These are phyloP conservation scores for Passer domesticus DNA, from an alignment of 2,113 vertebrate species.

Conservation along the genomic window DNA sequence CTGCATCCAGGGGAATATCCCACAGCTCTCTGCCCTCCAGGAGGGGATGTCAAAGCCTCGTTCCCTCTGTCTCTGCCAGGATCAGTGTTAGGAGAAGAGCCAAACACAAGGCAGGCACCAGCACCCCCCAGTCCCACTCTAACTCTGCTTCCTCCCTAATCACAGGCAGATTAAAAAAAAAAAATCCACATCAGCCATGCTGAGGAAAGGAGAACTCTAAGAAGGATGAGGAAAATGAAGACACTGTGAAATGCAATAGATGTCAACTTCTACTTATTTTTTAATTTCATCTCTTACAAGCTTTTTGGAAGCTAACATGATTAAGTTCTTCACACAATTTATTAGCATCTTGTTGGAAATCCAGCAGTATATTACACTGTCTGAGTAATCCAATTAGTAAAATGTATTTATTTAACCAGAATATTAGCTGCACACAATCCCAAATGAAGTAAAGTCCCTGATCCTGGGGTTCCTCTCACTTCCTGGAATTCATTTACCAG, in stretches of 20 bases:
- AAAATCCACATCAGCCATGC: slow-evolving; percentile 24
- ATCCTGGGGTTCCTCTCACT: neutral
- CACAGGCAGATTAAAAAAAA: slow-evolving; percentile 53
- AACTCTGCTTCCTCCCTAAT: neutral
- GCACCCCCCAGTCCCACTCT: neutral
- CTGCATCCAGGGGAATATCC: neutral
- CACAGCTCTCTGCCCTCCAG: neutral
- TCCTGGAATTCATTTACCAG: slow-evolving; percentile 43
- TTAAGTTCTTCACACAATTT: slow-evolving; percentile 79
- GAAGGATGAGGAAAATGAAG: slow-evolving; percentile 64
- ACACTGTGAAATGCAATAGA: slow-evolving; percentile 57
- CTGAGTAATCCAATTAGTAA: slow-evolving; percentile 80
- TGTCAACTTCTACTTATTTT: slow-evolving; percentile 71
- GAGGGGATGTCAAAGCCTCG: neutral
- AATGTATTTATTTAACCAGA: slow-evolving; percentile 75
- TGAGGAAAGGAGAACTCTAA: slow-evolving; percentile 40
- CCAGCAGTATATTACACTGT: slow-evolving; percentile 67
- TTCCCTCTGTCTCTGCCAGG: neutral
- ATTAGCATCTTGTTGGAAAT: slow-evolving; percentile 79
- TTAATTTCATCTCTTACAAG: slow-evolving; percentile 75
- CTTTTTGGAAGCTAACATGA: slow-evolving; percentile 74
- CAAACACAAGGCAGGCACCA: neutral
- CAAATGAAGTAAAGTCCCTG: slow-evolving; percentile 49
- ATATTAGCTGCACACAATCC: slow-evolving; percentile 59
- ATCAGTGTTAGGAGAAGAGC: neutral